Percentiles rank a stretch among this genome's conserved stretches.
Evolutionary conservation across 1,140 invertebrate species (phyloP).

Genomic region (Aphaenogaster rudis): DNA sequence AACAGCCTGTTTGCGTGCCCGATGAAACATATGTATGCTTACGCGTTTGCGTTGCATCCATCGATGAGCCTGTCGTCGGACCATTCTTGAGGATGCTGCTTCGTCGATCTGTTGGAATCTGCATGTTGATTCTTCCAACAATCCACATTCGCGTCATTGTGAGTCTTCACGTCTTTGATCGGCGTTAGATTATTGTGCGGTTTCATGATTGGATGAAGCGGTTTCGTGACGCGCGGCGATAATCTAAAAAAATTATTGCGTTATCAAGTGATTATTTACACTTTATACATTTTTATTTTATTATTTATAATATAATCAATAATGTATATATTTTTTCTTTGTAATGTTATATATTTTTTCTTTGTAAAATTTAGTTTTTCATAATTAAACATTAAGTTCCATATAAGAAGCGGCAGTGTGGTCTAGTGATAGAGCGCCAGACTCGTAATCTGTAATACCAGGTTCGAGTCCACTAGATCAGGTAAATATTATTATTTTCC

Average conservation of each 20-base stretch:
- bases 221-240: constrained; percentile 86
- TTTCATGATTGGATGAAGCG: constrained; percentile 81
- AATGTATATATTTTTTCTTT: no score
- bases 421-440: no score
- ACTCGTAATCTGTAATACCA: no score
- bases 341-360: not conserved
- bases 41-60: constrained; percentile 79
- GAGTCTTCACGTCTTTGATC: constrained; percentile 80
- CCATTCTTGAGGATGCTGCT: constrained; percentile 82
- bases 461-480: no score
- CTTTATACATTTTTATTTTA: not conserved
- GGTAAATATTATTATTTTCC: no score
- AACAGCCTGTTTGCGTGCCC: not conserved
- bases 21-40: constrained; percentile 62
- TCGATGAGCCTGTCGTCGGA: constrained; percentile 80
- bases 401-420: not conserved
- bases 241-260: constrained; percentile 78
- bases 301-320: not conserved
- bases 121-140: constrained; percentile 81
- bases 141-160: constrained; percentile 79
- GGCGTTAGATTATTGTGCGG: constrained; percentile 75
- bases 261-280: not conserved
- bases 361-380: not conserved
- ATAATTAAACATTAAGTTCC: not conserved
- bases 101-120: constrained; percentile 79